Conservation (phyloP, 2,888 invertebrate genomes). For the Bellardia pandia region DNA sequence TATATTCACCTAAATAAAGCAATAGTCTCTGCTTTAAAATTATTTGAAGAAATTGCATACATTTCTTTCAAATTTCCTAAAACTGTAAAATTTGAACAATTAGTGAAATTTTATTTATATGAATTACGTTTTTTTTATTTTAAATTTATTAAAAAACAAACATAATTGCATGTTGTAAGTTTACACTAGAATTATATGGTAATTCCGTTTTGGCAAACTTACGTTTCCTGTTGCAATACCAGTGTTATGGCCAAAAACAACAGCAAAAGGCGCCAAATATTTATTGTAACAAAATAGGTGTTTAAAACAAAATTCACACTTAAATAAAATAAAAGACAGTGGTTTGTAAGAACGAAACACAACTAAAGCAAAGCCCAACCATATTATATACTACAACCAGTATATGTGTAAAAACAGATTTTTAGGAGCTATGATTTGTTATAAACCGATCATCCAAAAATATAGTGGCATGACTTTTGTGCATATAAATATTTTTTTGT, state of each 20-base stretch:
- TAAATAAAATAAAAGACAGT: slow-evolving; percentile 29
- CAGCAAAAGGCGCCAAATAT: slow-evolving; percentile 66
- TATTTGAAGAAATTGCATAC: too few relatives aligned
- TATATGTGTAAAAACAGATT: background rate
- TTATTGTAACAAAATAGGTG: slow-evolving; percentile 54
- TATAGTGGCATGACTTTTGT: too few relatives aligned
- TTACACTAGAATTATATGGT: slow-evolving; percentile 57
- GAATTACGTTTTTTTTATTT: background rate
- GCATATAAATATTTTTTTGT: too few relatives aligned
- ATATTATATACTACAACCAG: too few relatives aligned
- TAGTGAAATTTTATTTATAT: slow-evolving; percentile 3
- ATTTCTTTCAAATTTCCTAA: too few relatives aligned
- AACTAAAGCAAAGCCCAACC: background rate
- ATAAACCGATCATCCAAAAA: too few relatives aligned
- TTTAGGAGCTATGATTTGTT: too few relatives aligned
- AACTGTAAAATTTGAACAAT: background rate
- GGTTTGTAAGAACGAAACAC: background rate
- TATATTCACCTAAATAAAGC: too few relatives aligned
- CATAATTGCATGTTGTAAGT: slow-evolving; percentile 38
- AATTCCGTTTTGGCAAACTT: slow-evolving; percentile 75
- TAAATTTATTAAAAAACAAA: slow-evolving; percentile 14
- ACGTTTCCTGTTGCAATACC: slow-evolving; percentile 67
- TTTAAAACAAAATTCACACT: slow-evolving; percentile 62
- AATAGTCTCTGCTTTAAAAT: too few relatives aligned
- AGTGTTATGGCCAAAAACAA: background rate